Conservation (phyloP, 2,888 invertebrate genomes). For the Myopa testacea region DNA sequence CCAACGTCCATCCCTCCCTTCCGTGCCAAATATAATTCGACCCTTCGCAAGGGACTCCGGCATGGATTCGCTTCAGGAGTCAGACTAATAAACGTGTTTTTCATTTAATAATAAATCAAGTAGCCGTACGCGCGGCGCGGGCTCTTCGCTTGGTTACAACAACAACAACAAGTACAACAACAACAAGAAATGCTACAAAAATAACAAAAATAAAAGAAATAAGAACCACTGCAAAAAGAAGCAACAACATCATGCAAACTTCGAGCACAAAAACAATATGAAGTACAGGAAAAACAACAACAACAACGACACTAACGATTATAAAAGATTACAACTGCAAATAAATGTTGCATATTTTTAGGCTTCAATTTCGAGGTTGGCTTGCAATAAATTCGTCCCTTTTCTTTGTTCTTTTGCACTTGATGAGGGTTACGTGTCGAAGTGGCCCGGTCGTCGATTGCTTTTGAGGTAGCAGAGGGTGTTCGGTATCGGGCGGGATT, state of each 20-base stretch:
- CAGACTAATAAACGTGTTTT: slow-evolving; percentile 31
- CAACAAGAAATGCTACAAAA: background rate
- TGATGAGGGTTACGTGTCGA: background rate
- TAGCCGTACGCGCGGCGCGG: slow-evolving; percentile 5
- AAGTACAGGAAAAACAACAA: background rate
- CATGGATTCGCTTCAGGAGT: background rate
- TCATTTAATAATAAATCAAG: slow-evolving; percentile 39
- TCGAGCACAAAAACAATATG: no score
- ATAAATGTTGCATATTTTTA: slow-evolving; percentile 33
- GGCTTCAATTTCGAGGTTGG: background rate
- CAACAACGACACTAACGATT: background rate
- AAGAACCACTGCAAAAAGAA: no score
- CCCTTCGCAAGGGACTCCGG: background rate
- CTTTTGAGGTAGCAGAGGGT: background rate
- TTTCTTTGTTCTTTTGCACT: background rate
- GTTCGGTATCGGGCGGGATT: no score
- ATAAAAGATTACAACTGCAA: slow-evolving; percentile 12
- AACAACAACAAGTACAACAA: background rate
- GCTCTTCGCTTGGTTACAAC: background rate
- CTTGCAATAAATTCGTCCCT: background rate
- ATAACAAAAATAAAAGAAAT: no score
- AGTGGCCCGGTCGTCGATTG: background rate
- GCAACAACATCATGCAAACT: no score
- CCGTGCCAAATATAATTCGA: background rate
- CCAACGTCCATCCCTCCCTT: no score